phyloP scores from a whole-genome alignment of 2,797 vertebrate genomes.

The Saxicola maurus region DNA sequence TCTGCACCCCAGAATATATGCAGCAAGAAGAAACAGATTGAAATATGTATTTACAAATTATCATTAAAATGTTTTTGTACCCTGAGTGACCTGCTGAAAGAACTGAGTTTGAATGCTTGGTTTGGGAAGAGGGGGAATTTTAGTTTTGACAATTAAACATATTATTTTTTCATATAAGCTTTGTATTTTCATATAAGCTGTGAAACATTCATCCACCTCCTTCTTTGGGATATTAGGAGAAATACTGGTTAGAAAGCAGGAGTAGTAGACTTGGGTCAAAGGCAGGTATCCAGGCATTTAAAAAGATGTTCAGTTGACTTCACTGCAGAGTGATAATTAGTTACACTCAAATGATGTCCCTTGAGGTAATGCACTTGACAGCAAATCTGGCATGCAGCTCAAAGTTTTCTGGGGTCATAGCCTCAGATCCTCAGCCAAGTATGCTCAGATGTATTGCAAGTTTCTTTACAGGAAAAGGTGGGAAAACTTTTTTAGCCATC shows the following conservation, averaged over 20 bases:
- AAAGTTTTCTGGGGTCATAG: not conserved
- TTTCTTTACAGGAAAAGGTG: not conserved
- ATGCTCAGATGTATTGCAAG: not conserved
- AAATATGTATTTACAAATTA: not conserved
- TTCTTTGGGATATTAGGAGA: not conserved
- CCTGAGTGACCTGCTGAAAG: not conserved
- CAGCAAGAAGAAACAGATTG: not conserved
- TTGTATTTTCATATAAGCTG: not conserved
- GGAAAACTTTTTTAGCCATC: not conserved
- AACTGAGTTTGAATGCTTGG: not conserved
- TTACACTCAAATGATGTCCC: not conserved
- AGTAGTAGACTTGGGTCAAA: not conserved
- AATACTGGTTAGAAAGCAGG: not conserved
- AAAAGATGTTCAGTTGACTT: not conserved
- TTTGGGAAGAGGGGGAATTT: not conserved
- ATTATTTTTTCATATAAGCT: not conserved
- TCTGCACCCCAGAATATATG: not conserved
- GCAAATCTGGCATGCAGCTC: not conserved
- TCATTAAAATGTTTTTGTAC: not conserved
- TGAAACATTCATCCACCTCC: not conserved
- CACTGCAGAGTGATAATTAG: not conserved
- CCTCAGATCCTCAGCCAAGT: fast-evolving
- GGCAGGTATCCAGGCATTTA: not conserved
- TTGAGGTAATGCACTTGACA: not conserved
- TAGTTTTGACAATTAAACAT: not conserved